Evolutionary conservation across 2,113 vertebrate species (phyloP), one percentile per base, ranked within the genome.

Genomic region (Istiophorus platypterus): DNA sequence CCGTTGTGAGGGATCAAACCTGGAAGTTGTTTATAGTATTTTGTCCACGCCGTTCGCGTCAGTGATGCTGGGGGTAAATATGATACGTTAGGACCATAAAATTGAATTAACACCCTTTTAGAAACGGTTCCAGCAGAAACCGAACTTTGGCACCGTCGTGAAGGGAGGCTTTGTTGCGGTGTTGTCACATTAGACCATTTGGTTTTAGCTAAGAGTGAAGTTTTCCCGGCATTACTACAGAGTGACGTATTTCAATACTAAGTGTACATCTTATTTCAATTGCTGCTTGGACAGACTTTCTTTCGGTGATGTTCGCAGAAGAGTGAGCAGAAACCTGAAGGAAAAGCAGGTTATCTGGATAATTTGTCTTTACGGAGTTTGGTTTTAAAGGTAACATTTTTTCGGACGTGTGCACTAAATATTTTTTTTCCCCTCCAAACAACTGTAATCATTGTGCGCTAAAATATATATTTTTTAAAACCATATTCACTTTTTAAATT

Each of bases 201-300:
- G 17, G 42, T 45, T 45, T 18, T 52, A 66, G 14, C 52, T 51
- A 18, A 47, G n/a, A 34, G 1, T 13, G 2, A n/a, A 20, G 31
- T 69, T 63, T 78, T 61, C 41, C 66, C 62, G 66, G 37, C 29
- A 5, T 37, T 27, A 8, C 6, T 54, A 26, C 51, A 18, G n/a
- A n/a, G 4, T 20, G 57, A 22, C 18, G 3, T 31, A 57, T 57
- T 56, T 66, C 37, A 76, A 56, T 31, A 18, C 17, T 47, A 18
- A 17, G 15, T 18, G 45, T 29, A 24, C 61, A 7, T 52, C 77
- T 52, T 31, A 42, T 83, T 72, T 59, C 42, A 66, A 59, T 72
- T n/a, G 29, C 18, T 0, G 71, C 26, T 20, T 20, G 42, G 52
- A 39, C 18, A 37, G 39, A 27, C 45, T 47, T 18, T 14, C n/a